Percentiles rank a stretch among this genome's conserved stretches.
phyloP scores from a whole-genome alignment of 2,888 invertebrate genomes.

The Coleophora flavipennella region DNA sequence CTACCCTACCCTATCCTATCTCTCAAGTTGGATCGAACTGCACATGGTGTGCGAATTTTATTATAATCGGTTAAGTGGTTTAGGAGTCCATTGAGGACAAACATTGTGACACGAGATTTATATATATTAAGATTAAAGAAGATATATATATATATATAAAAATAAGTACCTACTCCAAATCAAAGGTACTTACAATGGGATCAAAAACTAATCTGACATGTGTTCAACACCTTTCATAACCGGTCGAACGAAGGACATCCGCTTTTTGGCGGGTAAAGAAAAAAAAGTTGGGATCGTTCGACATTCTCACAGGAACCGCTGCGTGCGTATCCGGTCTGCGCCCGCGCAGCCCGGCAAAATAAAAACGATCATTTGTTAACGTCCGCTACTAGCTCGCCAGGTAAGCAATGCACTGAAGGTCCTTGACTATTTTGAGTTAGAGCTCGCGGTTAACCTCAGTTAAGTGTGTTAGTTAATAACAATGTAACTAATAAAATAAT shows the following conservation, averaged over 20 bases:
- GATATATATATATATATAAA: too few species aligned
- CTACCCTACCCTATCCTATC: too few species aligned
- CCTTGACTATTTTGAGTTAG: background rate
- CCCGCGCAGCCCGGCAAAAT: conserved; percentile 36
- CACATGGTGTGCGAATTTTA: too few species aligned
- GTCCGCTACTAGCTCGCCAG: conserved; percentile 41
- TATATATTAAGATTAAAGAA: too few species aligned
- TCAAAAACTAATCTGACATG: conserved; percentile 58
- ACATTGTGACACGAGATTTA: too few species aligned
- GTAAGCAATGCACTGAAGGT: conserved; percentile 5
- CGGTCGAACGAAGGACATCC: conserved; percentile 70
- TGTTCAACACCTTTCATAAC: conserved; percentile 73
- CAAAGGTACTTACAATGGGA: conserved; percentile 38
- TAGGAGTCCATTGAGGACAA: too few species aligned
- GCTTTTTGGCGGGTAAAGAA: conserved; percentile 58
- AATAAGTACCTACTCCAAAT: conserved; percentile 21
- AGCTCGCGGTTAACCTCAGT: too few species aligned
- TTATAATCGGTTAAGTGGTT: too few species aligned
- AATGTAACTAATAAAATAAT: too few species aligned
- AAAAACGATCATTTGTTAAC: conserved; percentile 68
- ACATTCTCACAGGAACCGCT: conserved; percentile 70
- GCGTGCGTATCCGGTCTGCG: conserved; percentile 63
- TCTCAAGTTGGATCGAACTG: too few species aligned
- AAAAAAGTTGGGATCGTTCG: conserved; percentile 51
- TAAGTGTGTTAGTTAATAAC: too few species aligned